Evolutionary conservation across 2,797 vertebrate species (phyloP).

Genomic region (Gambusia yucatana): DNA sequence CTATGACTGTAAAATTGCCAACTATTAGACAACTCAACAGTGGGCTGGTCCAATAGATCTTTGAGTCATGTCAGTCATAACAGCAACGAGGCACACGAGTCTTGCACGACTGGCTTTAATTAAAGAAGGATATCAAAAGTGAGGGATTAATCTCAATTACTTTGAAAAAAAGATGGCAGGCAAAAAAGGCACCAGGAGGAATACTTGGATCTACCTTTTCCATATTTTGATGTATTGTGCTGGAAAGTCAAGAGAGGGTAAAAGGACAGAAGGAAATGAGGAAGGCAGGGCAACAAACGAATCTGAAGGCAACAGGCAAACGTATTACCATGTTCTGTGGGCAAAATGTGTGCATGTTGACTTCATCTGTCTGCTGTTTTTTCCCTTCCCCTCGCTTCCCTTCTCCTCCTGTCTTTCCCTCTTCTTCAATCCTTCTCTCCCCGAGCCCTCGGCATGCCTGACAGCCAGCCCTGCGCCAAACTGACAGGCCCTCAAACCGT

Average conservation of each 20-base stretch:
- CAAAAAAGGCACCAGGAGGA: not conserved
- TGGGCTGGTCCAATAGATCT: conserved; percentile 40
- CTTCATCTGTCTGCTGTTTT: conserved; percentile 72
- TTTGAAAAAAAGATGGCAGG: not conserved
- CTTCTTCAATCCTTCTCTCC: conserved; percentile 77
- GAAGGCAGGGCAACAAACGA: conserved; percentile 27
- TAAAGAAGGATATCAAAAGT: conserved; percentile 31
- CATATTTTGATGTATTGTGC: conserved; percentile 29
- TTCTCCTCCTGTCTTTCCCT: conserved; percentile 78
- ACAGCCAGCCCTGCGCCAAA: conserved; percentile 92
- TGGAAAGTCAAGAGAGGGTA: conserved; percentile 43
- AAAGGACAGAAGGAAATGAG: conserved; percentile 48
- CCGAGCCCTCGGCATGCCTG: conserved; percentile 83
- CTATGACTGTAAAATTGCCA: conserved; percentile 52
- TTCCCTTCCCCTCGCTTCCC: conserved; percentile 65
- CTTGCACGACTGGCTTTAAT: conserved; percentile 48
- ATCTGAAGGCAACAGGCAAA: conserved; percentile 57
- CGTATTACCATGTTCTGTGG: conserved; percentile 71
- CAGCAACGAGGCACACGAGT: conserved; percentile 25
- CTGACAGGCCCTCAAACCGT: conserved; percentile 97
- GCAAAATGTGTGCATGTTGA: conserved; percentile 68
- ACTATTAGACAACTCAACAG: conserved; percentile 33
- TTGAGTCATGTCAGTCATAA: conserved; percentile 41
- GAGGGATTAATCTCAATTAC: conserved; percentile 52
- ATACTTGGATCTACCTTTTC: not conserved